These are phyloP conservation scores for Eidolon dupreanum DNA, from an alignment of 2,797 vertebrate species.

Conservation along the genomic window DNA sequence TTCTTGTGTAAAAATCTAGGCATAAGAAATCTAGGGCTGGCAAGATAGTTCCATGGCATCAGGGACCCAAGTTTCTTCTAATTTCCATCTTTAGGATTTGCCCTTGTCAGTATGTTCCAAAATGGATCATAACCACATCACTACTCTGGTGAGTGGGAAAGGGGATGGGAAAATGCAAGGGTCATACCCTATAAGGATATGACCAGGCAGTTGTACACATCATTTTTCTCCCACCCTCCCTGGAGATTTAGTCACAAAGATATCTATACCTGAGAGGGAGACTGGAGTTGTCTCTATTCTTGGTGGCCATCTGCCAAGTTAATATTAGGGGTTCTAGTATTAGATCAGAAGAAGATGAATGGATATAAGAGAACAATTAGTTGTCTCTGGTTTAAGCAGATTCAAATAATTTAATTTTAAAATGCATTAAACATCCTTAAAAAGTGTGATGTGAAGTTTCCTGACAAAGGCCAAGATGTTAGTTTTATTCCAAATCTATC, in stretches of 20 bases:
- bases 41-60: neutral
- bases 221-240: neutral
- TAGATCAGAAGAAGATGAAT: neutral
- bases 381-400: neutral
- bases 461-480: neutral
- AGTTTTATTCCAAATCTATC: neutral
- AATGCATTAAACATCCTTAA: neutral
- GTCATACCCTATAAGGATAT: neutral
- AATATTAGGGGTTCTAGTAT: conserved; percentile 30
- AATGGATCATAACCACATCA: neutral
- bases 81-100: neutral
- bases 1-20: neutral
- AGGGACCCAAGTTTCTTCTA: neutral
- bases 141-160: neutral
- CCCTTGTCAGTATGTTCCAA: neutral
- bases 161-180: neutral
- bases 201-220: neutral
- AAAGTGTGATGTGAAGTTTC: neutral
- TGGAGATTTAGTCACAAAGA: neutral
- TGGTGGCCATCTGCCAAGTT: neutral
- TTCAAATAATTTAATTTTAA: neutral
- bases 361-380: neutral
- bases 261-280: neutral
- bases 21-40: neutral
- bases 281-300: neutral